Conservation (phyloP, 2,113 vertebrate genomes). For the Calonectris borealis region DNA sequence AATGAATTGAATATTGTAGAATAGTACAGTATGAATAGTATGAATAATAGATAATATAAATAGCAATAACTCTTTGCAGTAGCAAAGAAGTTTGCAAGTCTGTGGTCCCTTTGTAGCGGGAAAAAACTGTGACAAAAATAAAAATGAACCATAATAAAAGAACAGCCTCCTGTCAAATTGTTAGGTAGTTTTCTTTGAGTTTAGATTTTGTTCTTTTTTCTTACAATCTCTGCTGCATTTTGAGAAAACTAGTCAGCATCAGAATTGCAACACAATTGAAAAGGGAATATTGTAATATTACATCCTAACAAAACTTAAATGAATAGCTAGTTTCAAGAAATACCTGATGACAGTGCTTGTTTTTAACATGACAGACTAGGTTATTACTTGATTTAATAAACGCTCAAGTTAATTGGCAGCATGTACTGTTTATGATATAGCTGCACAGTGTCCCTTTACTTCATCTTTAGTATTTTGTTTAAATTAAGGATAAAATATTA, state of each 20-base stretch:
- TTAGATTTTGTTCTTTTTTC: not conserved
- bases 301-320: constrained; percentile 12
- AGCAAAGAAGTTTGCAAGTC: not conserved
- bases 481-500: not conserved
- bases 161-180: not conserved
- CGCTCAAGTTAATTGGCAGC: not conserved
- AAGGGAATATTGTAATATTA: constrained; percentile 6
- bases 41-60: not conserved
- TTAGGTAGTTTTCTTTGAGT: not conserved
- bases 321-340: constrained; percentile 13
- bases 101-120: not conserved
- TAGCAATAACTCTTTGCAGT: not conserved
- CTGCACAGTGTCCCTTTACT: not conserved
- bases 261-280: constrained; percentile 16
- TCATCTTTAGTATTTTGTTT: not conserved
- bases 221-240: not conserved
- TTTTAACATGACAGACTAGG: not conserved
- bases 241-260: not conserved
- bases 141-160: not conserved
- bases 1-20: not conserved
- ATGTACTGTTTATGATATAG: not conserved
- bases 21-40: not conserved
- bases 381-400: constrained; percentile 22
- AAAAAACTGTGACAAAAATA: not conserved
- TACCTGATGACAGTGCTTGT: not conserved